Percentiles rank a stretch among this genome's conserved stretches.
These are phyloP conservation scores for Nannobrachium achirus DNA, from an alignment of 2,113 vertebrate genomes.

Conservation along the genomic window DNA sequence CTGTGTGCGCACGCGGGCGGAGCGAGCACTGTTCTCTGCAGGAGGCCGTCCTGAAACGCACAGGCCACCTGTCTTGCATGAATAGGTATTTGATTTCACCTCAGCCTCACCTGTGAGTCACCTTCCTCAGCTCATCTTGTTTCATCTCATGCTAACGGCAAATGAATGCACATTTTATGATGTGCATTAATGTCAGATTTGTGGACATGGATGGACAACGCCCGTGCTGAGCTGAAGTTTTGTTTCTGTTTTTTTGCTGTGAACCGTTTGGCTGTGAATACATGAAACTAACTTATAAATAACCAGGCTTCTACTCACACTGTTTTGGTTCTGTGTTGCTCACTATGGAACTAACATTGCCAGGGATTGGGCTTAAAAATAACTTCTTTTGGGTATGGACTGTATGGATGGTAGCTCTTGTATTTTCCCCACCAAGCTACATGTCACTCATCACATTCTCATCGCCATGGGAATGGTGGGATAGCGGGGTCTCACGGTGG, in stretches of 20 bases:
- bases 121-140: constrained; percentile 49
- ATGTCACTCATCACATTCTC: constrained; percentile 44
- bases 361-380: too few relatives aligned
- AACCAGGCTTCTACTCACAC: too few relatives aligned
- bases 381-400: neutral
- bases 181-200: constrained; percentile 41
- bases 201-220: constrained; percentile 44
- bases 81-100: constrained; percentile 86
- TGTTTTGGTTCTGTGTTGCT: neutral
- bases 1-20: constrained; percentile 80
- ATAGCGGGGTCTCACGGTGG: constrained; percentile 9
- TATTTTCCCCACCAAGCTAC: constrained; percentile 47
- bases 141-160: constrained; percentile 30
- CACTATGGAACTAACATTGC: neutral
- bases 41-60: constrained; percentile 75
- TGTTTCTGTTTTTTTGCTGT: neutral
- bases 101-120: constrained; percentile 54
- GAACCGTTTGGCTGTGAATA: neutral
- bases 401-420: constrained; percentile 39
- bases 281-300: neutral
- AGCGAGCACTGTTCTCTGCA: constrained; percentile 79
- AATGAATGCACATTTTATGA: constrained; percentile 48
- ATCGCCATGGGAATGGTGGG: constrained; percentile 29
- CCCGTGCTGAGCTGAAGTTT: constrained; percentile 17
- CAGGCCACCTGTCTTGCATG: constrained; percentile 83